A percentile compares a stretch with the other conserved stretches of the same genome.
Evolutionary conservation across 92 coral and sea anemone genomes (phyloP).

Genomic region (Scolanthus callimorphus): DNA sequence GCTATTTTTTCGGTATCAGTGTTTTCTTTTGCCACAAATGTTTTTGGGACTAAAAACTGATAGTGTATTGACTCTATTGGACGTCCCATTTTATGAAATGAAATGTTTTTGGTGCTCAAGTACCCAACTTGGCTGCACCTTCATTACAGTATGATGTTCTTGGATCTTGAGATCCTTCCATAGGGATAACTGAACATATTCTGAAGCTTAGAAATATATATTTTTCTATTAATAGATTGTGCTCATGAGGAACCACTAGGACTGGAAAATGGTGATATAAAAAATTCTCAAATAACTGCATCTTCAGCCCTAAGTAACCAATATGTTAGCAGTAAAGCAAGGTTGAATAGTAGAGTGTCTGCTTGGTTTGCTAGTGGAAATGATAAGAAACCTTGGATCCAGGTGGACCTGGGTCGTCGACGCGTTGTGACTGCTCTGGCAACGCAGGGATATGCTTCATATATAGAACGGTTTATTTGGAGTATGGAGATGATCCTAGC

Average conservation of each 20-base stretch:
- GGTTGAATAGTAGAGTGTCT: slow-evolving; percentile 24
- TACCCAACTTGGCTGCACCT: neutral
- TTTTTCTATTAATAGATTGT: neutral
- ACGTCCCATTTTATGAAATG: too few species aligned
- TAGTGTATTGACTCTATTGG: too few species aligned
- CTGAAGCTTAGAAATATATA: too few species aligned
- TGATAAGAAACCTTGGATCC: slow-evolving; percentile 52
- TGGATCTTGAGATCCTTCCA: too few species aligned
- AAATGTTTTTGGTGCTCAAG: neutral
- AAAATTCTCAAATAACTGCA: slow-evolving; percentile 40
- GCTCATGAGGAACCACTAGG: slow-evolving; percentile 30
- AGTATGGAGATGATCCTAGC: slow-evolving; percentile 31
- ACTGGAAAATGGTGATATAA: slow-evolving; percentile 43
- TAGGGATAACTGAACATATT: too few species aligned
- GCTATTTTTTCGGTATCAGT: too few species aligned
- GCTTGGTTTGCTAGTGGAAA: slow-evolving; percentile 47
- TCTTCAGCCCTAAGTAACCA: slow-evolving; percentile 29
- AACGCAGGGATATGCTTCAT: slow-evolving; percentile 62
- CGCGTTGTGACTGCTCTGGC: slow-evolving; percentile 46
- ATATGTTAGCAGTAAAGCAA: slow-evolving; percentile 42
- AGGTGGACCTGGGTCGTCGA: slow-evolving; percentile 40
- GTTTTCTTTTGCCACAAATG: too few species aligned
- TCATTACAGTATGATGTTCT: too few species aligned
- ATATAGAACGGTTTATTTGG: slow-evolving; percentile 28
- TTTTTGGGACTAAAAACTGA: too few species aligned